Percentiles rank a stretch among this genome's conserved stretches.
Evolutionary conservation across 37 sponge, comb jelly and placozoan genomes (phyloP).

Genomic region (Diacarnus erythraeanus): DNA sequence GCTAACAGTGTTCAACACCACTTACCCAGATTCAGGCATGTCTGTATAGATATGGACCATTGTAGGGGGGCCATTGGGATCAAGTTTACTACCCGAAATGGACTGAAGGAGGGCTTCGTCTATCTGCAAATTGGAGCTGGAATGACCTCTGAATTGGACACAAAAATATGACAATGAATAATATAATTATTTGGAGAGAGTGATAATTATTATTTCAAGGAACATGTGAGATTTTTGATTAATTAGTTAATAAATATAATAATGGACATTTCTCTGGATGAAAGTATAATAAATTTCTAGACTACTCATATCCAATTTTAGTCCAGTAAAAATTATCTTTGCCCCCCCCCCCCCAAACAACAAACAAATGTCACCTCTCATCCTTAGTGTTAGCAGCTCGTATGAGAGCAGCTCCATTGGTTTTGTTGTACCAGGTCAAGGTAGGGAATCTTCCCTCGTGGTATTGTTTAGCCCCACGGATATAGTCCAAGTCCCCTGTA

Average conservation of each 20-base stretch:
- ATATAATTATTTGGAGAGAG: too few relatives aligned
- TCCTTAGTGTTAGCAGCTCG: slow-evolving; percentile 63
- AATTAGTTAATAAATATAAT: too few relatives aligned
- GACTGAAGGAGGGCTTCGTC: slow-evolving; percentile 71
- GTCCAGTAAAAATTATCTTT: too few relatives aligned
- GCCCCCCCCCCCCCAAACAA: too few relatives aligned
- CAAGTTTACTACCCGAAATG: slow-evolving; percentile 46
- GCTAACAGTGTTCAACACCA: too few relatives aligned
- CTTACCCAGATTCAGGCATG: slow-evolving; percentile 28
- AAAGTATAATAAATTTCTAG: too few relatives aligned
- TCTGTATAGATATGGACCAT: slow-evolving; percentile 74
- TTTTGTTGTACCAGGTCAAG: slow-evolving; percentile 66
- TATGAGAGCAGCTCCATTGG: slow-evolving; percentile 65
- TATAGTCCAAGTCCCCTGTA: slow-evolving; percentile 67
- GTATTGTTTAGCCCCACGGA: slow-evolving; percentile 63
- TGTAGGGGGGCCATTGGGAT: not conserved
- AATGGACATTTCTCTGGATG: too few relatives aligned
- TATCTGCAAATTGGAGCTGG: slow-evolving; percentile 16
- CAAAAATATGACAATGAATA: too few relatives aligned
- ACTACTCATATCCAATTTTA: too few relatives aligned
- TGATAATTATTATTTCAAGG: too few relatives aligned
- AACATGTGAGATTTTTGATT: too few relatives aligned
- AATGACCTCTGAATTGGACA: slow-evolving; percentile 62
- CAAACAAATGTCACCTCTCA: slow-evolving; percentile 43
- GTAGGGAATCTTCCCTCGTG: slow-evolving; percentile 78